Percentiles rank a stretch among this genome's conserved stretches.
phyloP scores from a whole-genome alignment of 2,113 vertebrate species.

The Urocynchramus pylzowi region DNA sequence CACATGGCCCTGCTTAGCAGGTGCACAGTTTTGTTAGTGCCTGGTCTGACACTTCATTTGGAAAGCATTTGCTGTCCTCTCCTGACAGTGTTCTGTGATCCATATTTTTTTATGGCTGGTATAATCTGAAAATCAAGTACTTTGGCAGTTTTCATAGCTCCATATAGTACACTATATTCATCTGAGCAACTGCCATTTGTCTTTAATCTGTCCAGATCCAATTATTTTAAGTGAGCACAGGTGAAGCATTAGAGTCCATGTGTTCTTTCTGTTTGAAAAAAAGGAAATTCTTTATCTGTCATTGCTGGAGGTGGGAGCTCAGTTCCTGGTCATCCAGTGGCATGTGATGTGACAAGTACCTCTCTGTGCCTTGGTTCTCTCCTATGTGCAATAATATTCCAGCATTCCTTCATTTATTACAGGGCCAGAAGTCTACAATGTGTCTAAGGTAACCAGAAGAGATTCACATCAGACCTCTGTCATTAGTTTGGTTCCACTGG shows the following conservation, averaged over 20 bases:
- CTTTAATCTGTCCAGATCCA: constrained; percentile 24
- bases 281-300: not conserved
- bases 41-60: constrained; percentile 6
- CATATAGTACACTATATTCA: not conserved
- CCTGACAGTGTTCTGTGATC: not conserved
- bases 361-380: not conserved
- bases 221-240: constrained; percentile 42
- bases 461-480: not conserved
- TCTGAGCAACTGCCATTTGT: not conserved
- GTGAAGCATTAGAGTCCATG: not conserved
- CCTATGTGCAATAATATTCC: not conserved
- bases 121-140: constrained; percentile 45
- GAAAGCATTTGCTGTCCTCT: not conserved
- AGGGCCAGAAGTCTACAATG: not conserved
- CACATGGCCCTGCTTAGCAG: not conserved
- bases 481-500: not conserved
- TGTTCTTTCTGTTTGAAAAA: not conserved
- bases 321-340: not conserved
- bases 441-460: not conserved
- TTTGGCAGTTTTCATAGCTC: not conserved
- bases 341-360: not conserved
- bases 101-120: constrained; percentile 32
- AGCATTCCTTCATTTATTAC: not conserved
- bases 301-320: not conserved
- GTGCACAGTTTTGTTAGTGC: not conserved